Conservation (phyloP, 2,113 vertebrate genomes). For the Pseudorectes ferrugineus region DNA sequence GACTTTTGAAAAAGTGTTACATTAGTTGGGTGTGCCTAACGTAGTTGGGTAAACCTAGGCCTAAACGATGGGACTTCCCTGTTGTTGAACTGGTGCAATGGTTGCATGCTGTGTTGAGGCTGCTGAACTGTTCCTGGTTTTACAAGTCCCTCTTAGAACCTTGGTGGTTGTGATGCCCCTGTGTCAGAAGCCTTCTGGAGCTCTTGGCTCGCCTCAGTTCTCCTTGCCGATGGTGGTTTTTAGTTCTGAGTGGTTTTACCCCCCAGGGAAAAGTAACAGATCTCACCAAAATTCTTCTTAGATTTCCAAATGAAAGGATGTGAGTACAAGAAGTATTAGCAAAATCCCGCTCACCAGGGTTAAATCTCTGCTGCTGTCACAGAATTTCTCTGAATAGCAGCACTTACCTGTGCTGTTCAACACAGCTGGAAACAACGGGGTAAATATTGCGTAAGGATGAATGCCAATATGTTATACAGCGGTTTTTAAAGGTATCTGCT, state of each 20-base stretch:
- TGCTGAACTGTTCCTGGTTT: background rate
- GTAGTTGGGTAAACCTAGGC: background rate
- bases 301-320: background rate
- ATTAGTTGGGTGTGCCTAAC: background rate
- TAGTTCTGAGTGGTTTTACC: background rate
- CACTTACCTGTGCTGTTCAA: background rate
- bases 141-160: background rate
- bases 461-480: background rate
- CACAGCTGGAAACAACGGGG: background rate
- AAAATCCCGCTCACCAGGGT: background rate
- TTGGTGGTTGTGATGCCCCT: background rate
- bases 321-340: background rate
- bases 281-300: background rate
- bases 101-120: background rate
- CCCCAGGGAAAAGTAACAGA: background rate
- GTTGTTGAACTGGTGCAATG: background rate
- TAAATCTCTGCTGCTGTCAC: background rate
- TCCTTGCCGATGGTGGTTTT: background rate
- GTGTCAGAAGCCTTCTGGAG: background rate
- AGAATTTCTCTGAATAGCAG: background rate
- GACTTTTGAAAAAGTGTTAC: background rate
- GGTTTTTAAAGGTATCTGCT: background rate
- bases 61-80: background rate
- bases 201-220: background rate
- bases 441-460: background rate